phyloP scores from a whole-genome alignment of 2,797 vertebrate species.

The Catharus ustulatus region DNA sequence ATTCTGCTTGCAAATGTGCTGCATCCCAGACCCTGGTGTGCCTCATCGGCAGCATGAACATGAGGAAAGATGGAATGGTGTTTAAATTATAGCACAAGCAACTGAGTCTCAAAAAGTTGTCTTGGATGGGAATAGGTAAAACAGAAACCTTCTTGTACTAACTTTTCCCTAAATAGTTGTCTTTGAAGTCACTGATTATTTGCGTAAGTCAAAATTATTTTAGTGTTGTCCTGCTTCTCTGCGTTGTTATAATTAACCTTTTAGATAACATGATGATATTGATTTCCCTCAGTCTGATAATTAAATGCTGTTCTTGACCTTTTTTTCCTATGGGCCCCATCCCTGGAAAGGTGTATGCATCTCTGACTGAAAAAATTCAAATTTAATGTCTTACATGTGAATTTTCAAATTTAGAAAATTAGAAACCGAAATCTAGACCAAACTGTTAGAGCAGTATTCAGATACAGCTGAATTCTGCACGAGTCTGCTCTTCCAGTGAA shows the following conservation, averaged over 20 bases:
- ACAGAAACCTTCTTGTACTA: neutral
- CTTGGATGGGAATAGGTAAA: neutral
- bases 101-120: neutral
- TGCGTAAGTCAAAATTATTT: neutral
- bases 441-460: neutral
- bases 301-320: neutral
- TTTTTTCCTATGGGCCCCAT: neutral
- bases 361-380: neutral
- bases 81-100: neutral
- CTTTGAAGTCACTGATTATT: neutral
- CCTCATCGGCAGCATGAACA: neutral
- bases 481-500: accelerated
- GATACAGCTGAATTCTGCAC: neutral
- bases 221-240: neutral
- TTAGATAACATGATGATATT: neutral
- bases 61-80: neutral
- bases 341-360: neutral
- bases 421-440: neutral
- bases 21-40: neutral
- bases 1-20: neutral
- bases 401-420: neutral
- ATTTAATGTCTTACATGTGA: neutral
- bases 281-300: neutral
- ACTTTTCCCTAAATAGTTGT: neutral
- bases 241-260: neutral